Evolutionary conservation across 2,113 vertebrate genomes (phyloP).

Genomic region (Gymnogyps californianus): DNA sequence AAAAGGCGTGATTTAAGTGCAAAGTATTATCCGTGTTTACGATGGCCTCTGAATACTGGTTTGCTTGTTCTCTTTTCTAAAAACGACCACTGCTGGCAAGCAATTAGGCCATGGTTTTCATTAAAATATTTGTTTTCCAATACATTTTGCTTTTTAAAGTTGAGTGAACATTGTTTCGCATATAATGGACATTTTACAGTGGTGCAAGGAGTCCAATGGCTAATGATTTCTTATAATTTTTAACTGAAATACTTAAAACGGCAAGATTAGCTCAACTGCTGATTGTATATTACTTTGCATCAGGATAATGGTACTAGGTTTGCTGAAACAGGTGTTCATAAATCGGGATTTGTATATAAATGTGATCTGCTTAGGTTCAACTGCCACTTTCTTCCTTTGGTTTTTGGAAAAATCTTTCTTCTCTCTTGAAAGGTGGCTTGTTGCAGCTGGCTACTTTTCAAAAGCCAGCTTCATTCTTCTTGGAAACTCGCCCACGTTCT

Average conservation of each 20-base stretch:
- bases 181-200: neutral
- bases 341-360: neutral
- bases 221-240: neutral
- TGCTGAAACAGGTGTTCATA: slow-evolving; percentile 22
- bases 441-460: slow-evolving; percentile 28
- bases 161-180: neutral
- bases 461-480: neutral
- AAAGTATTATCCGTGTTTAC: neutral
- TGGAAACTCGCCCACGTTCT: neutral
- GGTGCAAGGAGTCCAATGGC: slow-evolving; percentile 4
- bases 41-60: neutral
- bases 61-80: neutral
- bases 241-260: neutral
- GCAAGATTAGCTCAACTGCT: neutral
- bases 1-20: neutral
- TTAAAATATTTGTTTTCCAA: slow-evolving; percentile 66
- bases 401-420: slow-evolving; percentile 20
- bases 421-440: slow-evolving; percentile 39
- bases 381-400: slow-evolving; percentile 50
- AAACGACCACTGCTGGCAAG: neutral
- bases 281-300: neutral
- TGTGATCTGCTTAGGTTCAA: slow-evolving; percentile 24
- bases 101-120: neutral
- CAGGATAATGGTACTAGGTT: neutral
- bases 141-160: slow-evolving; percentile 58